A percentile compares a stretch with the other conserved stretches of the same genome.
These are phyloP conservation scores for Cantharis rufa DNA, from an alignment of 2,888 invertebrate species.

Conservation along the genomic window DNA sequence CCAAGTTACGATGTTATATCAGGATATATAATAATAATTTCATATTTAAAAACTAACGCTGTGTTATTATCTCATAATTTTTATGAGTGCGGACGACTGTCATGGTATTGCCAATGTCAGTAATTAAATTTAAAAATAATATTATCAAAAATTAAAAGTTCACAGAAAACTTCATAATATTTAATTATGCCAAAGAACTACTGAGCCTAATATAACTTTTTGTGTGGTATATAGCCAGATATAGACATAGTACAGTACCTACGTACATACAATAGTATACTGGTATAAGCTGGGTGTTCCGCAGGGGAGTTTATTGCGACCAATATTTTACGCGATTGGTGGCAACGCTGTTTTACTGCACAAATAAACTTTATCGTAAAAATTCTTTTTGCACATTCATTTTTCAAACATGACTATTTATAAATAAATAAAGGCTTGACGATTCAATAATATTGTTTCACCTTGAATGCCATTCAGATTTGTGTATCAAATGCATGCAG, in stretches of 20 bases:
- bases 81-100: not conserved
- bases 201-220: too few species aligned
- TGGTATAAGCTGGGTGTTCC: too few species aligned
- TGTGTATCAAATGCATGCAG: not conserved
- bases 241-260: too few species aligned
- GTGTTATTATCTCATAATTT: not conserved
- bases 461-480: not conserved
- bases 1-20: slow-evolving; percentile 1
- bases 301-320: not conserved
- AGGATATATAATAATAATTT: slow-evolving; percentile 3
- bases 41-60: not conserved
- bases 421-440: not conserved
- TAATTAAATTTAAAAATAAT: not conserved
- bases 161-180: too few species aligned
- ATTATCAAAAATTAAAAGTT: too few species aligned
- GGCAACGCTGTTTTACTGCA: not conserved
- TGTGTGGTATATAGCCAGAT: too few species aligned
- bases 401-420: not conserved
- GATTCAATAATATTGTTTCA: not conserved
- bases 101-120: not conserved
- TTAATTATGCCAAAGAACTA: too few species aligned
- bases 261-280: too few species aligned
- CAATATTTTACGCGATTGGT: not conserved
- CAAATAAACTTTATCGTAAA: not conserved
- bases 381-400: not conserved